Base-by-base conservation (phyloP, 2,113 vertebrate species). In the Tretioscincus oriximinensis region DNA sequence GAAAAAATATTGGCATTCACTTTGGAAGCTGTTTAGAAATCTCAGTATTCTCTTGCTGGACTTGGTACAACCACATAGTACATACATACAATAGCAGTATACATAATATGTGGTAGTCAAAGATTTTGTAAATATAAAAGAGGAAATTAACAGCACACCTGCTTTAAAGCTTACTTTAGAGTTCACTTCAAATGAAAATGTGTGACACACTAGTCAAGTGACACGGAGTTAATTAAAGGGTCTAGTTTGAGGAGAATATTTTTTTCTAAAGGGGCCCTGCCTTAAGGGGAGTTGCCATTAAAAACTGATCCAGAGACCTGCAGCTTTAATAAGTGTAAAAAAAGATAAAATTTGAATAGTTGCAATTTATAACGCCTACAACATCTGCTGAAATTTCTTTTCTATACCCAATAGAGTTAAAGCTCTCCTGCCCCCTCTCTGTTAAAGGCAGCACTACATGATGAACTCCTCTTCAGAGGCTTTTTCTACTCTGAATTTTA, bases 11-110 rank as follows among this genome's bases (percentile, higher is more conserved):
- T 35, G 41, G 26, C 49, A 60, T 61, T 70, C 80, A 69, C 54
- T 35, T 70, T 76, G 22, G 28, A 82, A 82, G 73, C 80, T 63
- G 41, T n/a, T 71, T 64, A 51, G 75, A 54, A 35, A 18, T 65
- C 41, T 83, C 6, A 10, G 22, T 73, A 45, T 66, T 47, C 24
- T 72, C 31, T 35, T 47, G 67, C 20, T 22, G 77, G 61, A 71
- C 22, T 31, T 60, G 28, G 5, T 79, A 22, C 24, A 45, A 24
- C 31, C 71, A 54, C 9, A 41, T 47, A 71, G 47, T 71, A 60
- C 47, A 63, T 22, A 22, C 12, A 67, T 54, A 54, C 51, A 54
- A 54, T 54, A 54, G 51, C 12, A 54, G n/a, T n/a, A n/a, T 54
- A 54, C 16, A 54, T 54, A 54, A 54, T 54, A 14, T 16, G 9